These are phyloP conservation scores for Cinclus mexicanus DNA, from an alignment of 2,113 vertebrate genomes.

Conservation along the genomic window DNA sequence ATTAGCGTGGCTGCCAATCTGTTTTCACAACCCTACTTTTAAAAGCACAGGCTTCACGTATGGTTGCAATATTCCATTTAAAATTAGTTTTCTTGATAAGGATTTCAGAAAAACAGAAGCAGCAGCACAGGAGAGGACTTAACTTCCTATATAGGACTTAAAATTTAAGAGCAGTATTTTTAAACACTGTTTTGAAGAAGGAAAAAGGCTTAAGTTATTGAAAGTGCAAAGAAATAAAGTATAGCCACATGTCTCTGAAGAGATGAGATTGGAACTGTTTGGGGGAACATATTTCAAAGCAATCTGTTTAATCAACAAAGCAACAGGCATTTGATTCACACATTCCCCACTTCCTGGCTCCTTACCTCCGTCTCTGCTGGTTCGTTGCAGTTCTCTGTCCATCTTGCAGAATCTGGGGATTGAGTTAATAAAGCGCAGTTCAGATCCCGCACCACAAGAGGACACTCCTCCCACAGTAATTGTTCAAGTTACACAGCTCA, in stretches of 20 bases:
- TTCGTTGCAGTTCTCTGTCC: constrained; percentile 57
- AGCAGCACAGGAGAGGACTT: not conserved
- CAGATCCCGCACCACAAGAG: constrained; percentile 40
- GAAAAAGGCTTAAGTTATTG: constrained; percentile 23
- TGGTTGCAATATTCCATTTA: not conserved
- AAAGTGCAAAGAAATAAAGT: constrained; percentile 55
- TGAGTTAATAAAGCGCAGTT: constrained; percentile 55
- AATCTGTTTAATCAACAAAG: constrained; percentile 75
- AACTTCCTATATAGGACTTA: constrained; percentile 16
- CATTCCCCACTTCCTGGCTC: constrained; percentile 61
- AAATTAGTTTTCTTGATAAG: not conserved
- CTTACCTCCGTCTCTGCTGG: constrained; percentile 67
- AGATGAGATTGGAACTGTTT: constrained; percentile 65
- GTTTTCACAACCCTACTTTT: constrained; percentile 8
- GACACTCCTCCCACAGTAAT: constrained; percentile 21
- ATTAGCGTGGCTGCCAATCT: constrained; percentile 16
- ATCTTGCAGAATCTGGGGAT: constrained; percentile 62
- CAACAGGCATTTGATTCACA: constrained; percentile 72
- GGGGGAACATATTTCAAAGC: constrained; percentile 69
- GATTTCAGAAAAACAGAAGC: constrained; percentile 9
- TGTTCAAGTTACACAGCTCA: not conserved
- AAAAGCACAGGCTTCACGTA: not conserved
- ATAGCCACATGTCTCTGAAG: constrained; percentile 48
- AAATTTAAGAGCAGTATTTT: constrained; percentile 36
- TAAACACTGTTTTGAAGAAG: constrained; percentile 7